These are phyloP conservation scores for Coracias cyanogaster DNA, from an alignment of 2,797 vertebrate species.

Conservation along the genomic window DNA sequence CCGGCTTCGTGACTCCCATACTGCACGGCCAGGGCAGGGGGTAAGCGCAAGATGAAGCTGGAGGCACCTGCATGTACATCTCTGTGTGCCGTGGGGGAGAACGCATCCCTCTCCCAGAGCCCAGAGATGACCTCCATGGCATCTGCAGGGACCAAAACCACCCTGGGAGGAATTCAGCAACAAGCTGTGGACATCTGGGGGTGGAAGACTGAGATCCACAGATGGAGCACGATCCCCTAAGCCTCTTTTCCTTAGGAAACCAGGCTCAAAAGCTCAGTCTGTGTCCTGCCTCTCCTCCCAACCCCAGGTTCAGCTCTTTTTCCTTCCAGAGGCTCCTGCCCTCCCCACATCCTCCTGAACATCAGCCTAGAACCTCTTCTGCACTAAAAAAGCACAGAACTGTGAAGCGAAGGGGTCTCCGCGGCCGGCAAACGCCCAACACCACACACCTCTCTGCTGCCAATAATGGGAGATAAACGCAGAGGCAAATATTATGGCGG, in stretches of 20 bases:
- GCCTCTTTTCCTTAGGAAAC: neutral
- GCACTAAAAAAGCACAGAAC: neutral
- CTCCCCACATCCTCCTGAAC: neutral
- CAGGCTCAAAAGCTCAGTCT: neutral
- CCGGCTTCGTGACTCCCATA: accelerated
- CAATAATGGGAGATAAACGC: neutral
- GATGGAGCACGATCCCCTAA: accelerated
- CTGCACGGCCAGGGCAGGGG: accelerated
- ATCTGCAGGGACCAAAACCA: neutral
- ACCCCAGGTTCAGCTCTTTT: neutral
- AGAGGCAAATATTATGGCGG: neutral
- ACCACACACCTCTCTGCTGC: accelerated
- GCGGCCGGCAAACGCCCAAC: accelerated
- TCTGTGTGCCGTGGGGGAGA: accelerated
- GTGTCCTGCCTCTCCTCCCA: neutral
- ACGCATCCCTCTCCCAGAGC: neutral
- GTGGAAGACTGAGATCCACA: neutral
- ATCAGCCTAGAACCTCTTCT: neutral
- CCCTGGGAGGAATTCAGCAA: neutral
- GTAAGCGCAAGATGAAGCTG: accelerated
- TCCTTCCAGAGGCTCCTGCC: neutral
- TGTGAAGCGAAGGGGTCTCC: accelerated
- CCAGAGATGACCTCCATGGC: neutral
- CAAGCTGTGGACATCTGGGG: accelerated
- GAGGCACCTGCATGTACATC: accelerated